phyloP scores from a whole-genome alignment of 2,797 vertebrate species.

The Anguilla marmorata region DNA sequence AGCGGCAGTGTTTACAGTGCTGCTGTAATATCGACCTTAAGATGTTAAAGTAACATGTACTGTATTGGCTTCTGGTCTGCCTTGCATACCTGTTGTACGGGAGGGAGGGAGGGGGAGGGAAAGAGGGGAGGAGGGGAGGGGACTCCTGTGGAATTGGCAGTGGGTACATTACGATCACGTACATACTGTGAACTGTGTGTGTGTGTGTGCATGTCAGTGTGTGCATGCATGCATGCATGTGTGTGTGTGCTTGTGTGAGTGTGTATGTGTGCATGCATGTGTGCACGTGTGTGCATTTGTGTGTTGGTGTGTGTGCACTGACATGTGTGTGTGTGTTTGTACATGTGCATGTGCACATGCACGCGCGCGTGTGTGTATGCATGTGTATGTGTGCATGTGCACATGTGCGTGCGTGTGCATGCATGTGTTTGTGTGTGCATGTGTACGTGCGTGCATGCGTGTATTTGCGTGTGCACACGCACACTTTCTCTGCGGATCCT shows the following conservation, averaged over 20 bases:
- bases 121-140: not conserved
- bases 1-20: not conserved
- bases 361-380: too few relatives aligned
- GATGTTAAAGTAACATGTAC: not conserved
- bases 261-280: too few relatives aligned
- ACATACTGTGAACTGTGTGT: not conserved
- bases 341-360: too few relatives aligned
- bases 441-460: not conserved
- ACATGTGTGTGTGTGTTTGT: too few relatives aligned
- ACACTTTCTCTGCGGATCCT: not conserved
- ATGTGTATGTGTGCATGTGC: not conserved
- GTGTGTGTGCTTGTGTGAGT: not conserved
- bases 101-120: too few relatives aligned
- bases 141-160: not conserved
- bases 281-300: too few relatives aligned
- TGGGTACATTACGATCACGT: not conserved
- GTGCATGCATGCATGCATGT: not conserved
- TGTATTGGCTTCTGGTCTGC: not conserved
- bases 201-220: too few relatives aligned
- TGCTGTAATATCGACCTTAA: not conserved
- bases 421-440: too few relatives aligned
- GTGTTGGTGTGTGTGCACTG: too few relatives aligned
- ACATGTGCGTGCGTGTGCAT: not conserved
- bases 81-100: not conserved
- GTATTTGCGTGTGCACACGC: not conserved